phyloP scores from a whole-genome alignment of 2,113 vertebrate genomes.

The Ammodytes dubius region DNA sequence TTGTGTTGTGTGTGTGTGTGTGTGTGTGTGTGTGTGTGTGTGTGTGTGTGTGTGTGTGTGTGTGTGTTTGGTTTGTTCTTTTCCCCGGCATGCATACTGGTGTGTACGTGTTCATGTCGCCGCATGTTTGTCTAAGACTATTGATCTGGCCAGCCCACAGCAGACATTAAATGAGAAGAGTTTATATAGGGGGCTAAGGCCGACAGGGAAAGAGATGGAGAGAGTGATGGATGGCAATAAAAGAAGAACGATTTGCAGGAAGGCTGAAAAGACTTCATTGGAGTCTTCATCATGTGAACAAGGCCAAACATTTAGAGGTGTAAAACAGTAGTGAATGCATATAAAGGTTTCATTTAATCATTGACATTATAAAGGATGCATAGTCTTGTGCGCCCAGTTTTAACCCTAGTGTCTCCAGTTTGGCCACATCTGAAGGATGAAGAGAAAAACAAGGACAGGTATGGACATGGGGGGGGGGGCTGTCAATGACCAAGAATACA shows the following conservation, averaged over 20 bases:
- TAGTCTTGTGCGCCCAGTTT: background rate
- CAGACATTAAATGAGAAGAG: constrained; percentile 70
- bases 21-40: no score
- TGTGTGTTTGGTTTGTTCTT: constrained; percentile 20
- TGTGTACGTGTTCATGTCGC: constrained; percentile 51
- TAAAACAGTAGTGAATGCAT: background rate
- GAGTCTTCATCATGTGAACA: background rate
- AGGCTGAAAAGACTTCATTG: constrained; percentile 19
- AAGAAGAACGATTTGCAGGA: constrained; percentile 39
- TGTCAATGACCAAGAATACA: constrained; percentile 4
- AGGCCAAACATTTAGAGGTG: background rate
- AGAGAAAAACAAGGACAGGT: background rate
- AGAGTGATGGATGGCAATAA: constrained; percentile 69
- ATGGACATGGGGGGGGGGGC: background rate
- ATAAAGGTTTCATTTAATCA: background rate
- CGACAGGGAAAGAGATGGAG: constrained; percentile 48
- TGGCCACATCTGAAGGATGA: background rate
- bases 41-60: no score
- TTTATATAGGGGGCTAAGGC: constrained; percentile 39
- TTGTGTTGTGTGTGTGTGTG: background rate
- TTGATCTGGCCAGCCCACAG: constrained; percentile 64
- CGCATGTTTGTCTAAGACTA: constrained; percentile 69
- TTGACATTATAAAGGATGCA: background rate
- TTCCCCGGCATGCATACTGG: background rate
- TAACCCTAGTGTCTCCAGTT: background rate